These are phyloP conservation scores for Pogonophryne albipinna DNA, from an alignment of 2,797 vertebrate genomes.

Conservation along the genomic window DNA sequence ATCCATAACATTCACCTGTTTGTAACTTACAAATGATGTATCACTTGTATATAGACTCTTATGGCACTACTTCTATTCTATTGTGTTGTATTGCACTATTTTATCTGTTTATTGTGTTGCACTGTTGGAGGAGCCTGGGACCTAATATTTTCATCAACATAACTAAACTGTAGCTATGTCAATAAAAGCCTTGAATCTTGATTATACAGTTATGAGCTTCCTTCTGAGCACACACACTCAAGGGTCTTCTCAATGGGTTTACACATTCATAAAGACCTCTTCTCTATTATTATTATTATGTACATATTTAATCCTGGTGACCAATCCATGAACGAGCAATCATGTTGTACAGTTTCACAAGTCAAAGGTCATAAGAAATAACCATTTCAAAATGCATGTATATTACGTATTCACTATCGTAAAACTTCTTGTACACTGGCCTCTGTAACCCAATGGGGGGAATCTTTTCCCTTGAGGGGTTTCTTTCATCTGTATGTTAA, in stretches of 20 bases:
- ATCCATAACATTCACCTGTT: too few relatives aligned
- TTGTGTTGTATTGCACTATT: too few relatives aligned
- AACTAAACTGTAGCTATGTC: too few relatives aligned
- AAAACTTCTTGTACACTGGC: constrained; percentile 9
- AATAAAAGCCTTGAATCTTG: too few relatives aligned
- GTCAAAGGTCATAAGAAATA: constrained; percentile 28
- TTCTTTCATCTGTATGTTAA: constrained; percentile 4
- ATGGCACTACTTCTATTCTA: too few relatives aligned
- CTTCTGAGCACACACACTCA: constrained; percentile 5
- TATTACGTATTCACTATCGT: background rate
- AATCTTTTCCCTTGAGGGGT: background rate
- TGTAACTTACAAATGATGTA: too few relatives aligned
- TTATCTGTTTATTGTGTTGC: too few relatives aligned
- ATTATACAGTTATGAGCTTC: background rate
- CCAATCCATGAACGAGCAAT: constrained; percentile 23
- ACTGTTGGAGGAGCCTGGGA: too few relatives aligned
- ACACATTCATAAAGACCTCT: constrained; percentile 18
- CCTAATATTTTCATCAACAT: too few relatives aligned
- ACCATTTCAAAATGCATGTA: background rate
- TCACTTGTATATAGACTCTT: too few relatives aligned
- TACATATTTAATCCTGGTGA: constrained; percentile 13
- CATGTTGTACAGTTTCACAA: constrained; percentile 8
- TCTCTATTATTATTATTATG: constrained; percentile 17
- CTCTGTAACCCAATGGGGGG: background rate
- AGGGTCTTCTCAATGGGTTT: background rate